These are phyloP conservation scores for Pteruthius melanotis DNA, from an alignment of 2,113 vertebrate species.

Conservation along the genomic window DNA sequence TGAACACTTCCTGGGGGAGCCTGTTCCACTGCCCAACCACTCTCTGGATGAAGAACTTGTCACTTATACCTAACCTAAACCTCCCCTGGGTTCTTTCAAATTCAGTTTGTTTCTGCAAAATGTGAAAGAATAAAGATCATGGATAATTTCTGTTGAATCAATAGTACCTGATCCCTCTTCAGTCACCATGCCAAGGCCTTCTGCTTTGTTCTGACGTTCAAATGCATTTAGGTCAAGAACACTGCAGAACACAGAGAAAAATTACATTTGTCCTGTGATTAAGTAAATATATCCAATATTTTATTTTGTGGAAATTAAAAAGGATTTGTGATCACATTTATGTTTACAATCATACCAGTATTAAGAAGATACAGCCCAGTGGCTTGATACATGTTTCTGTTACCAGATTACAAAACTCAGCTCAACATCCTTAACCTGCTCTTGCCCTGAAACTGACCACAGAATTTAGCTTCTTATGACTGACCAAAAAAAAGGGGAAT, in stretches of 20 bases:
- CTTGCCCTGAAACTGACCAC: not conserved
- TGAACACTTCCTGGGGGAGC: not conserved
- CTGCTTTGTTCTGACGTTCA: constrained; percentile 96
- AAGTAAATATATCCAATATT: not conserved
- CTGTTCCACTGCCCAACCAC: not conserved
- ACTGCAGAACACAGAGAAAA: constrained; percentile 70
- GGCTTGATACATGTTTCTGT: not conserved
- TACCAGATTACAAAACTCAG: not conserved
- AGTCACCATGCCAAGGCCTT: constrained; percentile 96
- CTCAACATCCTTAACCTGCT: not conserved
- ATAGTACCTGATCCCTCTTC: constrained; percentile 95
- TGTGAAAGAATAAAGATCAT: not conserved
- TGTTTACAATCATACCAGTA: not conserved
- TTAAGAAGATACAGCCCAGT: not conserved
- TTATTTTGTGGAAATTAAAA: not conserved
- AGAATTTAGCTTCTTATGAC: not conserved
- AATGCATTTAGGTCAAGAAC: constrained; percentile 96
- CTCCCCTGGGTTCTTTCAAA: not conserved
- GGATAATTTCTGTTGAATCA: not conserved
- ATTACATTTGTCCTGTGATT: not conserved
- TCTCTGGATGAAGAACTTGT: not conserved
- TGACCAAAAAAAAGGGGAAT: not conserved
- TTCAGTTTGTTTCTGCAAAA: not conserved
- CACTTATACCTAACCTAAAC: not conserved
- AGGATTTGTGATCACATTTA: not conserved